These are phyloP conservation scores for Scylla paramamosain DNA, from an alignment of 1,140 invertebrate genomes.

Conservation along the genomic window DNA sequence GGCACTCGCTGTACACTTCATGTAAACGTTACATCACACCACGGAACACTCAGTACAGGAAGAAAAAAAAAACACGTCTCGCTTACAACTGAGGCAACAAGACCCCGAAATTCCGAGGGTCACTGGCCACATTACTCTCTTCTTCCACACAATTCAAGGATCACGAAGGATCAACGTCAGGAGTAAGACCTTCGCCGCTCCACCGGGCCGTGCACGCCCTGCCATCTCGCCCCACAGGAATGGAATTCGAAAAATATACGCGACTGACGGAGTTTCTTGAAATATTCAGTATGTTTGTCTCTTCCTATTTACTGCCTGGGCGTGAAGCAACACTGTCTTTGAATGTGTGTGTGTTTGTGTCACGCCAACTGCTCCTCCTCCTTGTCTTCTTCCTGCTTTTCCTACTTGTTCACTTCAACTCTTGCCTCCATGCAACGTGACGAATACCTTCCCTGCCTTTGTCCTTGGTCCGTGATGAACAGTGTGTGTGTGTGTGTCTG, in stretches of 20 bases:
- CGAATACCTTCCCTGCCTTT: no score
- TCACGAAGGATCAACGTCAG: background rate
- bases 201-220: background rate
- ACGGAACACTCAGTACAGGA: no score
- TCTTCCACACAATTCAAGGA: conserved; percentile 13
- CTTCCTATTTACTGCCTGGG: background rate
- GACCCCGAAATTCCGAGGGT: background rate
- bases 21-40: no score
- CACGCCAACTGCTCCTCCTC: no score
- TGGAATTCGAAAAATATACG: background rate
- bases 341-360: background rate
- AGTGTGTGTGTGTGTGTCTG: no score
- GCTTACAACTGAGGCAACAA: background rate
- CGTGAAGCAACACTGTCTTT: background rate
- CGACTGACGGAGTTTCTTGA: background rate
- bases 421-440: no score
- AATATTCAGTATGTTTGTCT: conserved; percentile 6
- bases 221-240: background rate
- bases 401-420: no score
- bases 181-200: background rate
- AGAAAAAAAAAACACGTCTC: background rate
- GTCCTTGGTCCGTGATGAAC: no score
- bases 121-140: background rate
- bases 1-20: no score
- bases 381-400: no score